phyloP scores from a whole-genome alignment of 2,113 vertebrate genomes.

The Trichomycterus rosablanca region DNA sequence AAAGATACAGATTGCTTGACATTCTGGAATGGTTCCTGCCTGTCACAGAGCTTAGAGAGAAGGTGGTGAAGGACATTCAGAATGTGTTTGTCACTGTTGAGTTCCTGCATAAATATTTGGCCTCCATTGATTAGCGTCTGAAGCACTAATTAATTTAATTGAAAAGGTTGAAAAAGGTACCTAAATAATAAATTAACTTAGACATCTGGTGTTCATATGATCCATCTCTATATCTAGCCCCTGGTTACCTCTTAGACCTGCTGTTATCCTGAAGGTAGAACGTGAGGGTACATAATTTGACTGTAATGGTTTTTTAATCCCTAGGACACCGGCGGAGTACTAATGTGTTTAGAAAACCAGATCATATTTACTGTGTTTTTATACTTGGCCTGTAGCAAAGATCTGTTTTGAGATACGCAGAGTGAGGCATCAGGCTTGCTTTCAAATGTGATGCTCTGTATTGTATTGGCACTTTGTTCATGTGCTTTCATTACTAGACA shows the following conservation, averaged over 20 bases:
- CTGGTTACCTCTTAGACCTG: not conserved
- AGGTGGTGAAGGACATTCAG: constrained; percentile 24
- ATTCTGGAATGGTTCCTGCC: constrained; percentile 14
- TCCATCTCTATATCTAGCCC: not conserved
- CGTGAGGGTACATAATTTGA: constrained; percentile 1
- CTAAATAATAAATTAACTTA: constrained; percentile 9
- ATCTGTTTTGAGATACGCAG: too few relatives aligned
- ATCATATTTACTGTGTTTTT: constrained; percentile 2
- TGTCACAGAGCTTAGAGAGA: constrained; percentile 3
- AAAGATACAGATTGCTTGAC: constrained; percentile 25
- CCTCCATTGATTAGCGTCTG: constrained; percentile 14
- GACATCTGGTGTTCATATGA: constrained; percentile 26
- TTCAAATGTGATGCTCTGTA: too few relatives aligned
- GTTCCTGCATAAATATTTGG: constrained; percentile 25
- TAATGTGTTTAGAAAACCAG: not conserved
- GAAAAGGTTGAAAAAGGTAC: not conserved
- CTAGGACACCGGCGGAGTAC: not conserved
- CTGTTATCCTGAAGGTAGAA: not conserved
- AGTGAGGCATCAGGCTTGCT: too few relatives aligned
- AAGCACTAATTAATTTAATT: constrained; percentile 9
- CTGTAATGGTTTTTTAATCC: not conserved
- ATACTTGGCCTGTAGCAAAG: too few relatives aligned
- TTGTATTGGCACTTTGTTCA: too few relatives aligned
- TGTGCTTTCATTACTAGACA: too few relatives aligned
- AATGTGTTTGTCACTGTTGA: constrained; percentile 7